Conservation (phyloP, 2,888 invertebrate genomes). For the Pristionchus maxplancki region DNA sequence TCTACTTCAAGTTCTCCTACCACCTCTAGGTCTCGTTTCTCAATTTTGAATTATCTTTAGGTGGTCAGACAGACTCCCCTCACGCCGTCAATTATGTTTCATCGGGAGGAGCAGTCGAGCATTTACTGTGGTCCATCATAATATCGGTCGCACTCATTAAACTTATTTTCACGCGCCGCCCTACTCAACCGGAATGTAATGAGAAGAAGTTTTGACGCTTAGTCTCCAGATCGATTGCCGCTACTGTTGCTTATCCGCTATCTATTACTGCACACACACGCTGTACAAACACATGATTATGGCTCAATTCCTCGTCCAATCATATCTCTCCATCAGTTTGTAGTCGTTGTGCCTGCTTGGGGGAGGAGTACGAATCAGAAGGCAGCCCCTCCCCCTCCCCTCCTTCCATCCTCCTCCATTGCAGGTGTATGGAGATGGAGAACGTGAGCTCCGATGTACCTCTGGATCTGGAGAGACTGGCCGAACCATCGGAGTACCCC, state of each 20-base stretch:
- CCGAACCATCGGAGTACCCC: background rate
- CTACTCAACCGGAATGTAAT: background rate
- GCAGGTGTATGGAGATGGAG: slow-evolving; percentile 25
- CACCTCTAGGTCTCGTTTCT: no score
- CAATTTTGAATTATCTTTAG: no score
- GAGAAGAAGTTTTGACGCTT: background rate
- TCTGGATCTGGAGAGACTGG: background rate
- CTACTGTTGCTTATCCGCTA: background rate
- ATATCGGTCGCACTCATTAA: slow-evolving; percentile 15
- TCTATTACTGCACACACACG: background rate
- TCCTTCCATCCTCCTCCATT: slow-evolving; percentile 31
- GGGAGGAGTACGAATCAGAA: slow-evolving; percentile 40
- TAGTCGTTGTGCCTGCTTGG: slow-evolving; percentile 50
- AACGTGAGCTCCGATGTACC: background rate
- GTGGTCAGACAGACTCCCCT: no score
- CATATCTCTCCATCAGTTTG: background rate
- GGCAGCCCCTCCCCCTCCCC: slow-evolving; percentile 49
- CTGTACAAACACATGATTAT: background rate
- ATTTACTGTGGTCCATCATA: slow-evolving; percentile 15
- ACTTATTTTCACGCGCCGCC: slow-evolving; percentile 10
- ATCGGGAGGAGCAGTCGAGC: background rate
- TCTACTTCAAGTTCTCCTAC: background rate
- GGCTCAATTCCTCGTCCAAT: background rate
- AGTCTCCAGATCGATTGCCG: background rate
- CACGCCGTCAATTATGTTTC: background rate